These are phyloP conservation scores for Rhinatrema bivittatum DNA, from an alignment of 2,797 vertebrate genomes.

Conservation along the genomic window DNA sequence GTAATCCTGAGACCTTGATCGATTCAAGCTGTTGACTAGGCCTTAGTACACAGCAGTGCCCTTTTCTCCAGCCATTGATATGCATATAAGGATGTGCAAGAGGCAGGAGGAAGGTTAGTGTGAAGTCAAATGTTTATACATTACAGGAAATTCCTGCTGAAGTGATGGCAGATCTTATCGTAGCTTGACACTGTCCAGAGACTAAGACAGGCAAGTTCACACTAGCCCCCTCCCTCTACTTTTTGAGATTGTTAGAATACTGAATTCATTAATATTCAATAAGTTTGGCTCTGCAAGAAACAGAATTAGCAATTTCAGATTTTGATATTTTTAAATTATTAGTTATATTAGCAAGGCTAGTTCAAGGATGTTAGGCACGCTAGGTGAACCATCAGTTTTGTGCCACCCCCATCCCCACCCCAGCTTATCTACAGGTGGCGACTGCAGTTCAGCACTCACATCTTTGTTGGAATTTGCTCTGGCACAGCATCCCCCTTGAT, in stretches of 20 bases:
- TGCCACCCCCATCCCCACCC: too few relatives aligned
- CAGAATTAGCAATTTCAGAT: neutral
- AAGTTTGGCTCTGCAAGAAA: neutral
- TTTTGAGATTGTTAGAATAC: neutral
- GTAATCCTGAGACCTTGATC: conserved; percentile 74
- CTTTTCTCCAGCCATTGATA: conserved; percentile 64
- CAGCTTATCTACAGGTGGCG: too few relatives aligned
- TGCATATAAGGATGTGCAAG: conserved; percentile 54
- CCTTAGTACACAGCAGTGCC: conserved; percentile 54
- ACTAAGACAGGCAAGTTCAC: conserved; percentile 22
- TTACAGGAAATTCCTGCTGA: conserved; percentile 54
- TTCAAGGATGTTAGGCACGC: too few relatives aligned
- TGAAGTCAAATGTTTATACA: conserved; percentile 49
- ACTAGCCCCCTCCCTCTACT: conserved; percentile 19
- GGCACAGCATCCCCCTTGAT: too few relatives aligned
- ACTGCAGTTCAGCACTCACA: too few relatives aligned
- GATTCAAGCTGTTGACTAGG: conserved; percentile 64
- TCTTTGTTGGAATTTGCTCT: too few relatives aligned
- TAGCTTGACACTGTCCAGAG: conserved; percentile 32
- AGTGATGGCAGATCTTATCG: conserved; percentile 48
- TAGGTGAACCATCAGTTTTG: too few relatives aligned
- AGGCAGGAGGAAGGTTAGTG: conserved; percentile 38
- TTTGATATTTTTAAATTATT: too few relatives aligned
- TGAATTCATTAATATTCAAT: neutral
- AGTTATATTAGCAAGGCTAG: too few relatives aligned